Percentiles rank a stretch among this genome's conserved stretches.
Conservation (phyloP, 2,797 vertebrate genomes). For the Smutsia gigantea region DNA sequence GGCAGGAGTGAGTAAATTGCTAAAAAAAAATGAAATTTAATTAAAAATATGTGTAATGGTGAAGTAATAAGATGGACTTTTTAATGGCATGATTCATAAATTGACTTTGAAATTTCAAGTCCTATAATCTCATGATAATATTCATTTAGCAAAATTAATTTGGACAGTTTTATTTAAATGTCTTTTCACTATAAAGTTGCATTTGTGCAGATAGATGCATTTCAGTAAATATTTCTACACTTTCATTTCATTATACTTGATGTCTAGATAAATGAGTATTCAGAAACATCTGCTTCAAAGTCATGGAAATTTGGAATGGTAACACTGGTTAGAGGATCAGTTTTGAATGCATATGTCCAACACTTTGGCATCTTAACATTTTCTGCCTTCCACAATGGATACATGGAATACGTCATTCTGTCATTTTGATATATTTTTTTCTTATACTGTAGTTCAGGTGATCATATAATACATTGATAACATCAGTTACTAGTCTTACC, state of each 20-base stretch:
- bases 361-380: not conserved
- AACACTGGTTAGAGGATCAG: not conserved
- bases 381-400: not conserved
- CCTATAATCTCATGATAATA: not conserved
- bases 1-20: not conserved
- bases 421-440: not conserved
- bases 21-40: conserved; percentile 4
- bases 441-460: not conserved
- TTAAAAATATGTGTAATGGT: not conserved
- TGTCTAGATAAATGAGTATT: conserved; percentile 51
- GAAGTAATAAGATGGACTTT: not conserved
- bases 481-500: not conserved
- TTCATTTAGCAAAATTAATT: conserved; percentile 50
- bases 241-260: conserved; percentile 37
- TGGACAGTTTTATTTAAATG: conserved; percentile 29
- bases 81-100: conserved; percentile 25
- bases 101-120: conserved; percentile 36
- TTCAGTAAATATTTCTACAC: conserved; percentile 1
- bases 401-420: not conserved
- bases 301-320: not conserved
- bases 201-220: conserved; percentile 37
- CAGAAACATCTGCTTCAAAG: conserved; percentile 30
- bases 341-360: not conserved
- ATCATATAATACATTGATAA: not conserved
- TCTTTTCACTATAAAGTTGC: not conserved